A percentile compares a stretch with the other conserved stretches of the same genome.
Conservation (phyloP, 2,888 invertebrate species). For the Ectemnius cavifrons region DNA sequence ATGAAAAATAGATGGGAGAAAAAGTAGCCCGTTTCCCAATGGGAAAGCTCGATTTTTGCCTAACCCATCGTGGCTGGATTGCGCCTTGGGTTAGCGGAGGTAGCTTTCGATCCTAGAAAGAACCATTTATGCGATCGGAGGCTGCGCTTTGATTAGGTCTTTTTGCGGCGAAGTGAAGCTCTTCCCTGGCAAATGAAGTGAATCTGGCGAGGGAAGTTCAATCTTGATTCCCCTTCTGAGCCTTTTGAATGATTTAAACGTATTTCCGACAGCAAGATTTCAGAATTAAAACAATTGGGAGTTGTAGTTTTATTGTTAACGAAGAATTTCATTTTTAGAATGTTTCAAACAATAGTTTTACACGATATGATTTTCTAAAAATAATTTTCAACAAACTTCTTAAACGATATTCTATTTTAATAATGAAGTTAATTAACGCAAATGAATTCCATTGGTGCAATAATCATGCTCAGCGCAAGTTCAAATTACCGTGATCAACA, state of each 20-base stretch:
- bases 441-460: no score
- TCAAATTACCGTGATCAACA: background rate
- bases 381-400: background rate
- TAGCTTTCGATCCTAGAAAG: background rate
- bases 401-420: background rate
- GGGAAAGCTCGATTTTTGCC: no score
- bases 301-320: no score
- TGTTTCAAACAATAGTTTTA: background rate
- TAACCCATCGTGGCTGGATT: no score
- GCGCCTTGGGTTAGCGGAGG: background rate
- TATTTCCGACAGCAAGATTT: no score
- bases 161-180: background rate
- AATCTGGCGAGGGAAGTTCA: background rate
- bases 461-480: conserved; percentile 22
- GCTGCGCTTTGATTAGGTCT: background rate
- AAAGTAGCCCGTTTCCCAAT: no score
- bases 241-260: no score
- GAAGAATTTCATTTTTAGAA: no score
- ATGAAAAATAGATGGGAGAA: no score
- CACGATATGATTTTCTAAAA: background rate
- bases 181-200: background rate
- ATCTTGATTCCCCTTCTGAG: no score
- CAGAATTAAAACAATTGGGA: no score
- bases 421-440: no score
- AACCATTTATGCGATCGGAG: background rate